Evolutionary conservation across 2,113 vertebrate species (phyloP).

Genomic region (Tachysurus vachellii): DNA sequence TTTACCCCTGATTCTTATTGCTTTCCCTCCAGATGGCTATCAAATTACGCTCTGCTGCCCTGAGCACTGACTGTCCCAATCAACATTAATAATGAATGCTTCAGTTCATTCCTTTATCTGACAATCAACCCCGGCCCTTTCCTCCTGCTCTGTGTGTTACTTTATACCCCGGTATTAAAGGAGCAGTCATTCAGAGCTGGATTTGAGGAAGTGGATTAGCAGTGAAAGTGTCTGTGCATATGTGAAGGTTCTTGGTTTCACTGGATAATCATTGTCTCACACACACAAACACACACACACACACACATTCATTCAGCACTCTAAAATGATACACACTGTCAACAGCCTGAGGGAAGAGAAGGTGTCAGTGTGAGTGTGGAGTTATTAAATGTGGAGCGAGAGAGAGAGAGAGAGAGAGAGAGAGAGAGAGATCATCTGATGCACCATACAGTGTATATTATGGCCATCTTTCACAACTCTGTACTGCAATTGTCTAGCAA

Average conservation of each 20-base stretch:
- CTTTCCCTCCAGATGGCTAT: conserved; percentile 64
- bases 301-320: not conserved
- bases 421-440: conserved; percentile 9
- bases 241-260: conserved; percentile 5
- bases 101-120: conserved; percentile 49
- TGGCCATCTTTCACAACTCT: not conserved
- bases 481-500: no score
- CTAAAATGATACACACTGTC: conserved; percentile 14
- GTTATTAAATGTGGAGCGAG: conserved; percentile 3
- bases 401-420: not conserved
- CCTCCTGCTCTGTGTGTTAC: conserved; percentile 13
- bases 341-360: conserved; percentile 33
- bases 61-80: conserved; percentile 75
- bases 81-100: conserved; percentile 78
- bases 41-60: conserved; percentile 70
- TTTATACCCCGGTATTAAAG: not conserved
- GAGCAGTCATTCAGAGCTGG: conserved; percentile 18
- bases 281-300: not conserved
- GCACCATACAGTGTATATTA: not conserved
- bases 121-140: conserved; percentile 13
- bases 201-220: conserved; percentile 17
- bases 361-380: conserved; percentile 3
- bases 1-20: conserved; percentile 54
- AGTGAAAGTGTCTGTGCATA: not conserved
- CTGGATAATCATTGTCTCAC: not conserved